Conservation (phyloP, 2,888 invertebrate species). For the Scaptomyza caliginosa region DNA sequence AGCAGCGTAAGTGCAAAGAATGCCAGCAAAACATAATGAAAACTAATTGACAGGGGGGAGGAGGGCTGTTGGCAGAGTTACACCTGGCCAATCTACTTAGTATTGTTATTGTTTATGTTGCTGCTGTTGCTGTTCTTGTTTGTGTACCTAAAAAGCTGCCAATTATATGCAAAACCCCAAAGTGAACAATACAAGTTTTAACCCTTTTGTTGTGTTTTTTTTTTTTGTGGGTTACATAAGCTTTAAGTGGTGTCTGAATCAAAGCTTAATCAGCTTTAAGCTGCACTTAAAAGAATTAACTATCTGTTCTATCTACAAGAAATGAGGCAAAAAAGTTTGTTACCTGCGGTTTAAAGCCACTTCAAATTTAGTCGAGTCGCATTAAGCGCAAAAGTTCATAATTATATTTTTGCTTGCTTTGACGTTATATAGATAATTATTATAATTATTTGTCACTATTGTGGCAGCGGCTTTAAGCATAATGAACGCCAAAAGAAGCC, state of each 20-base stretch:
- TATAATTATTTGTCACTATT: neutral
- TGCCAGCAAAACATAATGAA: conserved; percentile 50
- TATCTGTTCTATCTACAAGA: too few relatives aligned
- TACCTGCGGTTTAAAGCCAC: neutral
- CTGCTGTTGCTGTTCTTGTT: neutral
- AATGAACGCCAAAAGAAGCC: conserved; percentile 5
- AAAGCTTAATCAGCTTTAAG: neutral
- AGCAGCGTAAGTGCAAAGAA: conserved; percentile 4
- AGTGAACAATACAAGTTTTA: neutral
- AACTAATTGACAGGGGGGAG: conserved; percentile 60
- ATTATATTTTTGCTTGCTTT: neutral
- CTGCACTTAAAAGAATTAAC: too few relatives aligned
- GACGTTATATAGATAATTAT: neutral
- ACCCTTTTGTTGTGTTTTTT: too few relatives aligned
- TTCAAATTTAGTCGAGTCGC: neutral
- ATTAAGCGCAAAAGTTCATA: neutral
- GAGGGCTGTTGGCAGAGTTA: too few relatives aligned
- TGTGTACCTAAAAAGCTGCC: conserved; percentile 9
- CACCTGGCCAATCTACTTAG: conserved; percentile 38
- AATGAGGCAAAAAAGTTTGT: too few relatives aligned
- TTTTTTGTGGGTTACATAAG: neutral
- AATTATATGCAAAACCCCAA: conserved; percentile 2
- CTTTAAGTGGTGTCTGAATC: neutral
- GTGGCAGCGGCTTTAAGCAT: conserved; percentile 1
- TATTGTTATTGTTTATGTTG: conserved; percentile 2